A percentile compares a stretch with the other conserved stretches of the same genome.
Conservation (phyloP, 2,113 vertebrate species). For the Hippocampus barbouri region DNA sequence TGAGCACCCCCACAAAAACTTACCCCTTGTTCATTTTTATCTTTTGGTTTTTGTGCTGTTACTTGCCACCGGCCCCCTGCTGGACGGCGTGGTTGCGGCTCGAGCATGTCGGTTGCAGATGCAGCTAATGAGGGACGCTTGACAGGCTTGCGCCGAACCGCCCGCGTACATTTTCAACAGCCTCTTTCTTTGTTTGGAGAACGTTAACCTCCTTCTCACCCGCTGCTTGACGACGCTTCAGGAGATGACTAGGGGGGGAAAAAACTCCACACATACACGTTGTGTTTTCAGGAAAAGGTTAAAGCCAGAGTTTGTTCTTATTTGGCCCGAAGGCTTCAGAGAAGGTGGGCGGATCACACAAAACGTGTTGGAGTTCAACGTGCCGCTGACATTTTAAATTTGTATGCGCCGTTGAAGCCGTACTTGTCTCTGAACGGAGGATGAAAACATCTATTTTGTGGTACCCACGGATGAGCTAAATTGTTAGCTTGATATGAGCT, state of each 20-base stretch:
- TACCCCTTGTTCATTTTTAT: constrained; percentile 19
- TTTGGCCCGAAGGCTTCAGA: background rate
- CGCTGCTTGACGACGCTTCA: background rate
- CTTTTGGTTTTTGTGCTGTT: background rate
- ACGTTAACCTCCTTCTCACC: constrained; percentile 22
- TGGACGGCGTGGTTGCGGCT: background rate
- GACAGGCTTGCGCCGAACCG: constrained; percentile 19
- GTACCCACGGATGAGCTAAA: background rate
- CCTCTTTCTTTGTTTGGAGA: constrained; percentile 12
- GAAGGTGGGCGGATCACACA: background rate
- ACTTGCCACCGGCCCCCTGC: background rate
- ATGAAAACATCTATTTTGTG: background rate
- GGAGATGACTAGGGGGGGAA: background rate
- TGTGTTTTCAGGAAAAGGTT: constrained; percentile 14
- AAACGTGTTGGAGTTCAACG: background rate
- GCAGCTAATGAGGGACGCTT: constrained; percentile 44
- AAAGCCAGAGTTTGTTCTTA: constrained; percentile 10
- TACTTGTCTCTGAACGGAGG: background rate
- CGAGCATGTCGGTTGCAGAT: constrained; percentile 14
- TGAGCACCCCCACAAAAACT: constrained; percentile 18
- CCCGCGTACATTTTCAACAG: constrained; percentile 41
- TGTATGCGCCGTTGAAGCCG: background rate
- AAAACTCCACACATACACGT: background rate
- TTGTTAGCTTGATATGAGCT: background rate
- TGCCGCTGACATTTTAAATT: background rate